Evolutionary conservation across 2,797 vertebrate genomes (phyloP).

Genomic region (Eulemur rubriventer): DNA sequence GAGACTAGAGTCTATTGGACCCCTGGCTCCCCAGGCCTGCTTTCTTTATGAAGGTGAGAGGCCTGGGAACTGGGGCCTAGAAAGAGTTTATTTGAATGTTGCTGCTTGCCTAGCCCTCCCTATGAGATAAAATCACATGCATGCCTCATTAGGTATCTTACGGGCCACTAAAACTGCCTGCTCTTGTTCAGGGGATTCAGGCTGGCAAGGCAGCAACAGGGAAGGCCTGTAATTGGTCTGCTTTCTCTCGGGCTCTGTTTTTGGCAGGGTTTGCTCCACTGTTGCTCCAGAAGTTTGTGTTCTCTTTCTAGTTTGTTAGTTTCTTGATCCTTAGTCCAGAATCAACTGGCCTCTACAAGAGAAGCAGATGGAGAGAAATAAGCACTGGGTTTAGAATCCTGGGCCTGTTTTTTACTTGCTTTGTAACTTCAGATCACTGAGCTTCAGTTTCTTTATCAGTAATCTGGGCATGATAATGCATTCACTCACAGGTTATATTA

Average conservation of each 20-base stretch:
- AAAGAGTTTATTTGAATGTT: slow-evolving; percentile 1
- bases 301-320: slow-evolving; percentile 22
- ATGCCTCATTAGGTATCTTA: background rate
- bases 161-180: background rate
- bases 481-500: background rate
- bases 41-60: slow-evolving; percentile 3
- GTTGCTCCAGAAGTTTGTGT: background rate
- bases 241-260: background rate
- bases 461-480: background rate
- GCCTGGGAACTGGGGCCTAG: background rate
- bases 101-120: background rate
- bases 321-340: background rate
- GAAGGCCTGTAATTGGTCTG: background rate
- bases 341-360: background rate
- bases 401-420: background rate
- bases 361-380: background rate
- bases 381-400: background rate
- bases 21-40: background rate
- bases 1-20: background rate
- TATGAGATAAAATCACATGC: background rate
- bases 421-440: background rate
- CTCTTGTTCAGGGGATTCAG: background rate
- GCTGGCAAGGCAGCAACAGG: background rate
- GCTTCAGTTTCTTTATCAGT: background rate
- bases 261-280: background rate